These are phyloP conservation scores for Whitmania pigra DNA, from an alignment of 1,140 invertebrate genomes.

Conservation along the genomic window DNA sequence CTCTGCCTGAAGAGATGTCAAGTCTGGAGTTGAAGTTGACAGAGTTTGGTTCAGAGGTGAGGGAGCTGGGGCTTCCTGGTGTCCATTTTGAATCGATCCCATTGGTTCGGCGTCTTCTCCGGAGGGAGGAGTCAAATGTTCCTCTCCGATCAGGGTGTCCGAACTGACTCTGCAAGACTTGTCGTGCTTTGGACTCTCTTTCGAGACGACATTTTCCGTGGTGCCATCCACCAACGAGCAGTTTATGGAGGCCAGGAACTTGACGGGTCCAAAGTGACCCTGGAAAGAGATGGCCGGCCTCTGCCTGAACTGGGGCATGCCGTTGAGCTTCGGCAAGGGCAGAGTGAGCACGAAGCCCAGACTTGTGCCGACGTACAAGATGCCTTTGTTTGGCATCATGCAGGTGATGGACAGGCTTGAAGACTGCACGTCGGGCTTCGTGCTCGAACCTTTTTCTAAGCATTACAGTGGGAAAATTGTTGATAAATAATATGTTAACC, in stretches of 20 bases:
- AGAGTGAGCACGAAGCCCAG: slow-evolving; percentile 79
- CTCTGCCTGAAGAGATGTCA: no score
- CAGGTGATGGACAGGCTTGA: slow-evolving; percentile 57
- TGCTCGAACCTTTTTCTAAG: not conserved
- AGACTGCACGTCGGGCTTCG: not conserved
- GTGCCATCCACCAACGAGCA: slow-evolving; percentile 7
- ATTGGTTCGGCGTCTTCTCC: not conserved
- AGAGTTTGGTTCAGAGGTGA: no score
- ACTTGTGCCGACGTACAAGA: slow-evolving; percentile 91
- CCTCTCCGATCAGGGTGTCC: not conserved
- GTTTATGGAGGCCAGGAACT: slow-evolving; percentile 29
- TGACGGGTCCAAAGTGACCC: slow-evolving; percentile 77
- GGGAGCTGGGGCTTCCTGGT: no score
- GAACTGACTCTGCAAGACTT: not conserved
- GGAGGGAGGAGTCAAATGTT: not conserved
- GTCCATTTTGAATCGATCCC: no score
- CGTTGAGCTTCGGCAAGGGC: slow-evolving; percentile 68
- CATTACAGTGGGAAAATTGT: not conserved
- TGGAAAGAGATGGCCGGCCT: slow-evolving; percentile 81
- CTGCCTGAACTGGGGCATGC: slow-evolving; percentile 79
- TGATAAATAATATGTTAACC: slow-evolving; percentile 23
- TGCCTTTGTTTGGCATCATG: slow-evolving; percentile 60
- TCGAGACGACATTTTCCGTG: not conserved
- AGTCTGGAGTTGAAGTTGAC: no score
- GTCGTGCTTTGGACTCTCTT: not conserved